These are phyloP conservation scores for Scolanthus callimorphus DNA, from an alignment of 92 coral and sea anemone species.

Conservation along the genomic window DNA sequence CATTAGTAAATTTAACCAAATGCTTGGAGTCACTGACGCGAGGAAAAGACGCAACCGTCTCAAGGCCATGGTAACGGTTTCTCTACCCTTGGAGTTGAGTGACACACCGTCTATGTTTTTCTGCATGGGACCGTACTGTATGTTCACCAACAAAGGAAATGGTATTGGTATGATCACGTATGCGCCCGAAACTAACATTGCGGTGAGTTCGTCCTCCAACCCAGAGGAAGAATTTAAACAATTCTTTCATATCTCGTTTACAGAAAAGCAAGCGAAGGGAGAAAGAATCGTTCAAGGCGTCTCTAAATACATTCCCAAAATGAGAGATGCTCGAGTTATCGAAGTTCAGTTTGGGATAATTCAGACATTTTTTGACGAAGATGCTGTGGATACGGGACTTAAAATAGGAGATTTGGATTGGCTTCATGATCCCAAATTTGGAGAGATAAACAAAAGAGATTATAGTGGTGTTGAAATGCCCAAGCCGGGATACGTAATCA, in stretches of 20 bases:
- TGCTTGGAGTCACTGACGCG: conserved; percentile 24
- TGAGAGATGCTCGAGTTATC: conserved; percentile 34
- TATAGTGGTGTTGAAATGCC: conserved; percentile 59
- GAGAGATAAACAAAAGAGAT: conserved; percentile 34
- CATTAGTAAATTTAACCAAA: conserved; percentile 49
- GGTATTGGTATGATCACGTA: conserved; percentile 56
- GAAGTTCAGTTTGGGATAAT: conserved; percentile 47
- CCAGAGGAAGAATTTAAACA: conserved; percentile 27
- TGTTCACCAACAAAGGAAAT: conserved; percentile 58
- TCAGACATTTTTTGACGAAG: conserved; percentile 27
- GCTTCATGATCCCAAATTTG: conserved; percentile 30
- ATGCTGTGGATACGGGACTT: conserved; percentile 14
- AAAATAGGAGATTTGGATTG: conserved; percentile 27
- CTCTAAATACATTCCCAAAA: conserved; percentile 43
- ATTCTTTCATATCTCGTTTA: conserved; percentile 7
- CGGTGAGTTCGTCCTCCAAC: conserved; percentile 17
- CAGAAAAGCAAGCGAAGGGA: conserved; percentile 34
- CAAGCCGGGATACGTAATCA: conserved; percentile 47
- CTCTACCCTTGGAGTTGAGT: conserved; percentile 35
- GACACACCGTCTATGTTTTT: conserved; percentile 63
- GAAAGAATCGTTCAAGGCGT: conserved; percentile 49
- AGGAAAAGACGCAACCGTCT: conserved; percentile 38
- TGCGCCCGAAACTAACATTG: conserved; percentile 64
- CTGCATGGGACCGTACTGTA: conserved; percentile 57
- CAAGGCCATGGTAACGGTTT: conserved; percentile 47